Evolutionary conservation across 2,113 vertebrate genomes (phyloP).

Genomic region (Heteronetta atricapilla): DNA sequence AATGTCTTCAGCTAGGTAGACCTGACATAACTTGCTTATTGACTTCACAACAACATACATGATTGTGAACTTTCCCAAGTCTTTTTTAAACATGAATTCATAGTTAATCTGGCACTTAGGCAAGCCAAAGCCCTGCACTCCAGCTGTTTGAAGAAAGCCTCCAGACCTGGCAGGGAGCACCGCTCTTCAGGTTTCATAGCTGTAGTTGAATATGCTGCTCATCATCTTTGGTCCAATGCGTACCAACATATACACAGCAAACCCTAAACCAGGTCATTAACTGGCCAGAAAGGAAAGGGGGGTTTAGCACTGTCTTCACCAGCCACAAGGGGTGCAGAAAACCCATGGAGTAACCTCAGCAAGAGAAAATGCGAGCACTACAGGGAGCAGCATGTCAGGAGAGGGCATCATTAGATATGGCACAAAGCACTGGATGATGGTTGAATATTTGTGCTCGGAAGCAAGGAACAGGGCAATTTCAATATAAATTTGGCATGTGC

Average conservation of each 20-base stretch:
- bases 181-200: not conserved
- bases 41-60: not conserved
- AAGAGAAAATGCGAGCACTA: not conserved
- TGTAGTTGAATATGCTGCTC: not conserved
- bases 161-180: not conserved
- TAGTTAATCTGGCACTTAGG: not conserved
- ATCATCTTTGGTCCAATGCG: too few species aligned
- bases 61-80: not conserved
- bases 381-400: not conserved
- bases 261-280: not conserved
- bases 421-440: not conserved
- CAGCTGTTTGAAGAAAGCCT: not conserved
- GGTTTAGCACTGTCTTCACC: not conserved
- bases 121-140: not conserved
- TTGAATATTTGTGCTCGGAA: not conserved
- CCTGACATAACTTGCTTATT: not conserved
- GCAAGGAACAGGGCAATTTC: not conserved
- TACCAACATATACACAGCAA: fast-evolving
- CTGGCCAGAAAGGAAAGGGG: not conserved
- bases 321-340: not conserved
- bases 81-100: slow-evolving; percentile 17
- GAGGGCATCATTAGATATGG: not conserved
- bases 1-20: not conserved
- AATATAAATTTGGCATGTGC: not conserved
- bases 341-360: not conserved